Evolutionary conservation across 1,140 invertebrate species (phyloP), one percentile per base, ranked within the genome.

Genomic region (Pteromalus puparum): DNA sequence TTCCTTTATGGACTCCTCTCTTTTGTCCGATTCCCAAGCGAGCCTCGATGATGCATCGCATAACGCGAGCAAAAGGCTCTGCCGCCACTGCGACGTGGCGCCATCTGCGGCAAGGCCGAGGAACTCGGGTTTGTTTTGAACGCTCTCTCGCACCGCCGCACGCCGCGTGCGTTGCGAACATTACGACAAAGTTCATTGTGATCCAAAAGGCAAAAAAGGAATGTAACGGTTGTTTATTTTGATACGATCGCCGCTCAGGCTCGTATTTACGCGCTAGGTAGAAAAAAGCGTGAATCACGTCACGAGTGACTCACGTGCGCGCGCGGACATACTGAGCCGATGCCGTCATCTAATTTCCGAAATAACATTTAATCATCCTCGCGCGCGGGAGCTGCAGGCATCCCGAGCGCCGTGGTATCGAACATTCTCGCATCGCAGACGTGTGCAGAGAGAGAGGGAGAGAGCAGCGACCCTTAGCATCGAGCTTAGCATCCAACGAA

Each of bases 91-190:
- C 26, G 7, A 5, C 12, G 9, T 67, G 30, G 30, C 30, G 77
- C 77, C 77, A 7, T 24, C 53, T 42, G 21, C 30, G 77, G 61
- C 13, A 67, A 79, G 34, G 28, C 10, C 30, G 1, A 13, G 53
- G 30, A 79, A 21, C 13, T 34, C 28, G 53, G 24, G 34, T 67
- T 68, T 79, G 61, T 79, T 79, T 79, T 79, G 77, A 78, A 78
- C 46, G 42, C 24, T 48, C 46, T 15, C 9, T n/a, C n/a, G n/a
- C n/a, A n/a, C n/a, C n/a, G n/a, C n/a, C n/a, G n/a, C n/a, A 7
- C 38, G 38, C 18, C 21, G 18, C 18, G 18, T 18, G 15, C 21
- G 18, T n/a, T 61, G n/a, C n/a, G n/a, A n/a, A 7, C 6, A 21
- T 21, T n/a, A 61, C 53, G 5, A 48, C 72, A 21, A 34, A 26